phyloP scores from a whole-genome alignment of 1,140 invertebrate species.

The Leucophenga varia region DNA sequence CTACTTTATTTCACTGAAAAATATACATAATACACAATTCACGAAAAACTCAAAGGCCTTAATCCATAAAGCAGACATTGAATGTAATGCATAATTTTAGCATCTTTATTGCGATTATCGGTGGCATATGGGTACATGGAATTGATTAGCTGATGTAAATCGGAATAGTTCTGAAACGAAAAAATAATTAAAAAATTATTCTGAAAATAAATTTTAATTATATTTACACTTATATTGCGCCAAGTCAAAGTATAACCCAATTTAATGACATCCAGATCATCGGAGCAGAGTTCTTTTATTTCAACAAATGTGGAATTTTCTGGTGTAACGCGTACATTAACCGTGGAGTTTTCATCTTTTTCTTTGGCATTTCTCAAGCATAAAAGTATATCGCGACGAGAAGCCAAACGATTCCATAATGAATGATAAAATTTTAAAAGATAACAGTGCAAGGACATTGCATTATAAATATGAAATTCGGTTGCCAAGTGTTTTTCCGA shows the following conservation, averaged over 20 bases:
- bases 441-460: slow-evolving; percentile 32
- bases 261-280: slow-evolving; percentile 20
- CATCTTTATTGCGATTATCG: slow-evolving; percentile 34
- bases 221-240: slow-evolving; percentile 40
- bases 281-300: slow-evolving; percentile 32
- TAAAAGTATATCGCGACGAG: slow-evolving; percentile 31
- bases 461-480: slow-evolving; percentile 39
- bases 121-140: slow-evolving; percentile 38
- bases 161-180: slow-evolving; percentile 25
- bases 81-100: slow-evolving; percentile 32
- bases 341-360: background rate
- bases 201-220: background rate
- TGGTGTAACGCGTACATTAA: slow-evolving; percentile 34
- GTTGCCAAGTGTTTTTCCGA: slow-evolving; percentile 38
- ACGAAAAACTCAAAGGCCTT: slow-evolving; percentile 40
- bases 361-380: slow-evolving; percentile 26
- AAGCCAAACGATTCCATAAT: slow-evolving; percentile 45
- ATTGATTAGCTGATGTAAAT: slow-evolving; percentile 42
- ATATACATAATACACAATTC: too few relatives aligned
- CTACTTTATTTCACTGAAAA: too few relatives aligned
- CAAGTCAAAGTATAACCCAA: slow-evolving; percentile 31
- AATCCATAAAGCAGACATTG: slow-evolving; percentile 32
- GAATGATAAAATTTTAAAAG: slow-evolving; percentile 29
- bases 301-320: slow-evolving; percentile 40
- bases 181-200: background rate